Evolutionary conservation across 1,140 invertebrate species (phyloP), one percentile per base, ranked within the genome.

Genomic region (Gryon sp.): DNA sequence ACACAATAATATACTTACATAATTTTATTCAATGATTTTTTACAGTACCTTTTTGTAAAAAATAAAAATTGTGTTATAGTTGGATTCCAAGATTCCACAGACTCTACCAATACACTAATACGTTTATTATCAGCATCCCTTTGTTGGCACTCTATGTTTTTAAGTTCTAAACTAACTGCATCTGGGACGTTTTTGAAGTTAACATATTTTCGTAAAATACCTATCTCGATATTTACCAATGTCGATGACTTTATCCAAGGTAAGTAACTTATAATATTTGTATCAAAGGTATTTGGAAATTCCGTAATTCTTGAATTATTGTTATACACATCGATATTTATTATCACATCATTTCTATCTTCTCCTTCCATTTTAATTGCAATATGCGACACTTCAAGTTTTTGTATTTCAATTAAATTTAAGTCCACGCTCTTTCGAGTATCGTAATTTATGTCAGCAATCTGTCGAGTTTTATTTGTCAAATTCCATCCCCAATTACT

Each of bases 311-410:
- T 78, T 14, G 60, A 43, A 28, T 38, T 18, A 73, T 36, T 46
- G 24, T 57, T 80, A 74, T 87, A 80, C 14, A 79, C 41, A 48
- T 88, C 86, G 3, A 87, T 63, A 16, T 83, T 80, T 20, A 88
- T 43, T 14, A 68, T 75, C 19, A 84, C 65, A 48, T 82, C 20
- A 38, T 86, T 72, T 22, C 65, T 45, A 11, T 70, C 34, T 6
- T 76, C 45, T 14, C 57, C 57, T 12, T 91, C 89, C 16, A 95
- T 89, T 80, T 90, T 91, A 0, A 96, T 86, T 28, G 95, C 82
- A 18, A 96, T 86, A 80, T 96, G 95, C 3, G 93, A 93, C 86
- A 92, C 91, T 15, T 89, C 83, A 1, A 90, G 84, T 73, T 91
- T 85, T 28, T 86, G 90, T 7, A 95, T 72, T 34, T 91, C 88